Evolutionary conservation across 2,113 vertebrate species (phyloP), one percentile per base, ranked within the genome.

Genomic region (Myanophis thanlyinensis): DNA sequence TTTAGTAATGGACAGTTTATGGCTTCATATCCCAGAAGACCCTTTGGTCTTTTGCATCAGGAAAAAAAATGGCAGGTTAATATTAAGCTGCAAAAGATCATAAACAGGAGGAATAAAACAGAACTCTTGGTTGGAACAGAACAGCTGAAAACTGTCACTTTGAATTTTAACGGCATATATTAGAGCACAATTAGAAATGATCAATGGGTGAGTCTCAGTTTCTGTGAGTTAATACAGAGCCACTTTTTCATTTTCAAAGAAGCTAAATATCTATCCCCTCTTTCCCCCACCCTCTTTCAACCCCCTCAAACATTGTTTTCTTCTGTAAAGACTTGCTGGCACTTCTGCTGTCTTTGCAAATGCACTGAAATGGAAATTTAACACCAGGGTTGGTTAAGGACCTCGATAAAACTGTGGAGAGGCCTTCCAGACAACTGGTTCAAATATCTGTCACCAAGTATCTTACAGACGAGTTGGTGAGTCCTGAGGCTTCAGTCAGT

Each of bases 351-450:
- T 8, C 20, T 89, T 88, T 84, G 87, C 27, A 89, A 92, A 48
- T 35, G 87, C 44, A 56, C 67, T 44, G 22, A 59, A 52, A 86
- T 85, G 88, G 88, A 89, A 93, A 93, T 85, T 85, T 90, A 90
- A 93, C 35, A 93, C 92, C 88, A 93, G 80, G 91, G 88, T 51
- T 93, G 46, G 27, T 73, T 90, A 35, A 93, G 88, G 88, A 86
- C 53, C 88, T 93, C 90, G 73, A 93, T 89, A 84, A 62, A 90
- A 59, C 59, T 59, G 47, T 85, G 48, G 88, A 51, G 30, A 59
- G 53, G 25, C 47, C 13, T 52, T 62, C 59, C 23, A 84, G 46
- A 51, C 92, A 93, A 89, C 92, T 93, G 88, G 88, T 90, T 84
- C 88, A 85, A 46, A 59, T 62, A 93, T 90, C 88, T 85, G 73